Base-by-base conservation (phyloP, 2,797 vertebrate species). In the Pipistrellus pipistrellus region DNA sequence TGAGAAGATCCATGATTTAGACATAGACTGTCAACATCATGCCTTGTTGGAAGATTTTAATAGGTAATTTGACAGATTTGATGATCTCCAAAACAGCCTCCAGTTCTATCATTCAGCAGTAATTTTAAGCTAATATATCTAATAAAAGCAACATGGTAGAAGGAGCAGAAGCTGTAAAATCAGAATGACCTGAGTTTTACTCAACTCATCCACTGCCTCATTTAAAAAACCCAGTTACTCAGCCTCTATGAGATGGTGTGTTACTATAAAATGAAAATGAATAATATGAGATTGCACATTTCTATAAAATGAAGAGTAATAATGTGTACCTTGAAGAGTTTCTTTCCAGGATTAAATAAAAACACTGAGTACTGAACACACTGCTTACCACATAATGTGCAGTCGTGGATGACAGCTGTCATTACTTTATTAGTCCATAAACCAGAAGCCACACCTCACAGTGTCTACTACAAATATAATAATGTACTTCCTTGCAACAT, bases 301-400 rank as follows among this genome's bases (percentile, higher is more conserved):
- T 30, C 83, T 55, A 15, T 44, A 44, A 89, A 90, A 44, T 59
- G 23, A 14, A 20, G 44, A 62, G 32, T 44, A n/a, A 64, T 68
- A 30, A 46, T 44, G 66, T n/a, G 20, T 64, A 59, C 23, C 35
- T 81, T 77, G 46, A 92, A 68, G 23, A 68, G 66, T 55, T 92
- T 44, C 48, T 76, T 96, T 85, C 35, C 46, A 84, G 30, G 17
- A 84, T 80, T 62, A 62, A 83, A 83, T 90, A 46, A 68, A 77
- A 85, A 77, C 14, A 46, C 32, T 35, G 4, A 85, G 15, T 18
- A 53, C 38, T 6, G 2, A 59, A 53, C 64, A 55, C 35, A 30
- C 15, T 13, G 4, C 12, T 66, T 62, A 68, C 38, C 27, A 72
- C 69, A 91, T 3, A 94, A 66, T 20, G 82, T 46, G 30, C 8